These are phyloP conservation scores for Dreissena polymorpha DNA, from an alignment of 1,140 invertebrate genomes.

Conservation along the genomic window DNA sequence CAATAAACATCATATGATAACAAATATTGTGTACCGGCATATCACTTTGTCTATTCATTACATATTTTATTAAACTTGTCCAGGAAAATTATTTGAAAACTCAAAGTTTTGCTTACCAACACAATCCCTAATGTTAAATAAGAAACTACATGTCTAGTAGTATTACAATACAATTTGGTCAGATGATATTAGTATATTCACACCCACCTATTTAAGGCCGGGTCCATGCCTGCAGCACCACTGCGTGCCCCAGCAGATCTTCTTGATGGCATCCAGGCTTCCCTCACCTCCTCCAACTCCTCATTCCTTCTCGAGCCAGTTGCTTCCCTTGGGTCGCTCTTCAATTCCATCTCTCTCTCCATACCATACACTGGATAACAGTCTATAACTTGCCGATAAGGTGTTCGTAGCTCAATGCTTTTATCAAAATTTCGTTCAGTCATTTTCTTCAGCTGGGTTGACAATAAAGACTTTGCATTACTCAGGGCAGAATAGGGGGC, in stretches of 20 bases:
- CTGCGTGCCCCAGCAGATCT: constrained; percentile 17
- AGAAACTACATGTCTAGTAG: no score
- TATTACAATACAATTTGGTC: no score
- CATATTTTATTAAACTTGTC: no score
- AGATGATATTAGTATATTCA: no score
- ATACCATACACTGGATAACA: constrained; percentile 70
- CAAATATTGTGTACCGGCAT: no score
- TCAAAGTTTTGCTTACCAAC: no score
- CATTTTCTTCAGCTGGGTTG: constrained; percentile 70
- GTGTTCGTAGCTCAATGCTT: constrained; percentile 67
- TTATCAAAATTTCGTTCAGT: constrained; percentile 71
- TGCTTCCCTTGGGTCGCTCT: constrained; percentile 11
- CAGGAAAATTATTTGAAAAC: no score
- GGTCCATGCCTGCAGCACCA: constrained; percentile 1
- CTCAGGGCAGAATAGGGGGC: constrained; percentile 64
- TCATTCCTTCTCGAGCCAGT: constrained; percentile 4
- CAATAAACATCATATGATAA: no score
- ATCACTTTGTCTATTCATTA: no score
- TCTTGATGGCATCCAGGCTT: constrained; percentile 29
- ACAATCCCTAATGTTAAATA: no score
- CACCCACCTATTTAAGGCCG: constrained; percentile 28
- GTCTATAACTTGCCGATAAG: constrained; percentile 61
- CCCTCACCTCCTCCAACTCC: background rate
- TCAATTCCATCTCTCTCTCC: constrained; percentile 4
- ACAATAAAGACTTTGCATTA: constrained; percentile 68